phyloP scores from a whole-genome alignment of 2,113 vertebrate genomes.

The Lophotis ruficrista region DNA sequence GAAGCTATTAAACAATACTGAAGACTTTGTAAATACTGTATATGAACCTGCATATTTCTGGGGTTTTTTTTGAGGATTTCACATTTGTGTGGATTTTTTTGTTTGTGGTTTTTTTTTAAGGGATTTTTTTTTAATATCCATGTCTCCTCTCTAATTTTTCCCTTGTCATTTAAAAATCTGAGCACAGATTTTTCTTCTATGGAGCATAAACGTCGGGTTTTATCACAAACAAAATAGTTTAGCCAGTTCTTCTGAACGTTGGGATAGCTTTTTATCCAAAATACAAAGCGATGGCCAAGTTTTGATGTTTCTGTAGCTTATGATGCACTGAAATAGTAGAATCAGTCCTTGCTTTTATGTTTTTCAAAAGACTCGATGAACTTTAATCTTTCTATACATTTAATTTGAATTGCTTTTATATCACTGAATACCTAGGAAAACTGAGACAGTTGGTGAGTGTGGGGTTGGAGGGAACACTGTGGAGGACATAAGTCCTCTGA shows the following conservation, averaged over 20 bases:
- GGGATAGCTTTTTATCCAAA: background rate
- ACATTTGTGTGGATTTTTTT: background rate
- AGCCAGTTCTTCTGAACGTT: background rate
- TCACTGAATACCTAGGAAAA: background rate
- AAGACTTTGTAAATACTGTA: background rate
- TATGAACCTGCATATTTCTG: background rate
- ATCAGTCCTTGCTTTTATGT: background rate
- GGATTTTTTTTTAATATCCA: background rate
- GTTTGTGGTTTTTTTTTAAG: background rate
- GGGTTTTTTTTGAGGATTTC: background rate
- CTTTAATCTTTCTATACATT: background rate
- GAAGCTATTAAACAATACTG: background rate
- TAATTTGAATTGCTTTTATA: background rate
- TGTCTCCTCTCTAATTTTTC: background rate
- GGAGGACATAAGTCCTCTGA: background rate
- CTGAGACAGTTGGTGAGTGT: background rate
- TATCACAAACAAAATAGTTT: background rate
- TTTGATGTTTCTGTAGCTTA: background rate
- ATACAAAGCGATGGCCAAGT: background rate
- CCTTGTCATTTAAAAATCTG: background rate
- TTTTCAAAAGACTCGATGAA: background rate
- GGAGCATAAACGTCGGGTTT: background rate
- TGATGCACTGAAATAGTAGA: background rate
- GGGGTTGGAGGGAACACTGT: background rate
- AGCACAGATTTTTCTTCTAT: background rate